phyloP scores from a whole-genome alignment of 2,113 vertebrate species.

The Lasiurus borealis region DNA sequence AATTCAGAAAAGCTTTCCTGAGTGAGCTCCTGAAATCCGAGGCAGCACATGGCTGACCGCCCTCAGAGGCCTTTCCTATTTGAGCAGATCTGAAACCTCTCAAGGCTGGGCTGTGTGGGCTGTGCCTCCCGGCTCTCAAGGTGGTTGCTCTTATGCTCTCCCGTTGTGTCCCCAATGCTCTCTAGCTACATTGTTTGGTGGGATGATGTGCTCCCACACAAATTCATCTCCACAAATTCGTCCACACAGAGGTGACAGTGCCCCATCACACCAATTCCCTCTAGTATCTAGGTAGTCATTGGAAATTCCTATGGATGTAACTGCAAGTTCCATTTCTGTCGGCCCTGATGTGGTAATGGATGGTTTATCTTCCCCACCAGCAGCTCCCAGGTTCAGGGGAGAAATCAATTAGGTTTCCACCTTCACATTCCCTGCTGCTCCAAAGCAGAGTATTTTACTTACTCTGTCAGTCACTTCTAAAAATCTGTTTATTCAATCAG shows the following conservation, averaged over 20 bases:
- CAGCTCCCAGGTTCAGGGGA: background rate
- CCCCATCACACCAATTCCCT: fast-evolving
- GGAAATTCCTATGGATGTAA: constrained; percentile 24
- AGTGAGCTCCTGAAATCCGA: background rate
- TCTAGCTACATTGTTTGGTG: background rate
- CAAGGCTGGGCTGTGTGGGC: background rate
- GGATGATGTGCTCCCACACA: background rate
- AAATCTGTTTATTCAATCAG: constrained; percentile 45
- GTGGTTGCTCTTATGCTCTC: background rate
- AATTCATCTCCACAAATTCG: too few relatives aligned
- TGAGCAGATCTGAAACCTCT: background rate
- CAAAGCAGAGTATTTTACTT: background rate
- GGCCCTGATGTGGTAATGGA: background rate
- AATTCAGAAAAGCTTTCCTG: background rate
- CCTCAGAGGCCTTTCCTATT: background rate
- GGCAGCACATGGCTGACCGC: background rate
- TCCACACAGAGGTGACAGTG: fast-evolving
- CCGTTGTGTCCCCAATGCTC: fast-evolving
- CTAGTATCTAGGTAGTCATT: background rate
- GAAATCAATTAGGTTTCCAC: constrained; percentile 61
- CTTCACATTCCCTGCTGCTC: background rate
- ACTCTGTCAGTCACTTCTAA: constrained; percentile 55
- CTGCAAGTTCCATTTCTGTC: constrained; percentile 20
- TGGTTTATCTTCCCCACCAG: background rate
- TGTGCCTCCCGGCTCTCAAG: background rate